These are phyloP conservation scores for Anas acuta DNA, from an alignment of 2,797 vertebrate species.

Conservation along the genomic window DNA sequence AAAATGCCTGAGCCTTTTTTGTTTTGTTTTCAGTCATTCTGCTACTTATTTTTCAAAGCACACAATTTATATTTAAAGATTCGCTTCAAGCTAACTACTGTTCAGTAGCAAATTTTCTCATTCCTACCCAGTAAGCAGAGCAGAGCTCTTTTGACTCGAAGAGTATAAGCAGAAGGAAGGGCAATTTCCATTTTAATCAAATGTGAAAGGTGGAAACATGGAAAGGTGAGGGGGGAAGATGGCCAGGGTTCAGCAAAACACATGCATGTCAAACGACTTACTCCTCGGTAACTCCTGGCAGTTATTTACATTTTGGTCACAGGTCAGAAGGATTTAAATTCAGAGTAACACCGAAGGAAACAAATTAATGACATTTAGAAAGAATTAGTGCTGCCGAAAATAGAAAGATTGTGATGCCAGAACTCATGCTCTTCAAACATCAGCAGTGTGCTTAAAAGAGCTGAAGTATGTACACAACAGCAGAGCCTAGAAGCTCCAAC, in stretches of 20 bases:
- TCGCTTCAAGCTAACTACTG: background rate
- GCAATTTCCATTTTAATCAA: background rate
- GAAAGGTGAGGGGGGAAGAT: background rate
- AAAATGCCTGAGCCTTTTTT: background rate
- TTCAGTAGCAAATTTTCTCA: background rate
- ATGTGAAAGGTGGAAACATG: background rate
- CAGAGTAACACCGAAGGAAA: background rate
- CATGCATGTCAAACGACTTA: fast-evolving
- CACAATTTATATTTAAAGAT: background rate
- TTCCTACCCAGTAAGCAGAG: background rate
- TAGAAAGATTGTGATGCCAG: background rate
- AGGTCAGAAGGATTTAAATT: background rate
- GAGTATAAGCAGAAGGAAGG: background rate
- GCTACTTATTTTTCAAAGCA: background rate
- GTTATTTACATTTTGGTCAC: background rate
- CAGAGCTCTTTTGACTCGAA: background rate
- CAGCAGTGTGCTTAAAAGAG: background rate
- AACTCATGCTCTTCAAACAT: background rate
- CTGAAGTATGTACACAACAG: background rate
- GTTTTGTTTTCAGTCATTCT: background rate
- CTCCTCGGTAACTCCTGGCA: background rate
- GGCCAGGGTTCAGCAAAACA: background rate
- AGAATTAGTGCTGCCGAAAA: background rate
- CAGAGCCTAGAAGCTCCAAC: background rate
- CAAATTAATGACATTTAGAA: background rate